Conservation (phyloP, 2,888 invertebrate genomes). For the Noctua janthina region DNA sequence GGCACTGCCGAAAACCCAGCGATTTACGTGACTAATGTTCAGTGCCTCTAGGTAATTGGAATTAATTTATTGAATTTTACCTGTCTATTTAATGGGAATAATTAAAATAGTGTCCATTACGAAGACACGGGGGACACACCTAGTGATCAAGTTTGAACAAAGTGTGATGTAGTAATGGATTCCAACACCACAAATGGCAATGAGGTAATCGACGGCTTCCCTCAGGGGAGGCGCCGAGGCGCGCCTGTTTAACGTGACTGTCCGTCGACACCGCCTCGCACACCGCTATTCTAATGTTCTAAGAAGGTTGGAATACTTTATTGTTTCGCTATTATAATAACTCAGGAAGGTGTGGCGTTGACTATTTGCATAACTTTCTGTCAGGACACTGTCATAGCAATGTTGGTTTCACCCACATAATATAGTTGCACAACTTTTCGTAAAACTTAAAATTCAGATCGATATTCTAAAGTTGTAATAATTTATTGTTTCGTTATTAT, state of each 20-base stretch:
- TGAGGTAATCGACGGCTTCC: constrained; percentile 84
- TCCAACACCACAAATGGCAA: constrained; percentile 76
- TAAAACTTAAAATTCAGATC: not conserved
- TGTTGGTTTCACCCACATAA: not conserved
- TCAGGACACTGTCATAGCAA: not conserved
- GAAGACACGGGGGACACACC: constrained; percentile 53
- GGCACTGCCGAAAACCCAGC: constrained; percentile 24
- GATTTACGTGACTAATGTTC: constrained; percentile 25
- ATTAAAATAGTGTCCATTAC: constrained; percentile 46
- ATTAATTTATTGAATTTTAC: constrained; percentile 8
- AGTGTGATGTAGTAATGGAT: constrained; percentile 66
- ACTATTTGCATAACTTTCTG: constrained; percentile 21
- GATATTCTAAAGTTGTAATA: not conserved
- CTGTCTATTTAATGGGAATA: constrained; percentile 12
- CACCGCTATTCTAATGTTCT: constrained; percentile 64
- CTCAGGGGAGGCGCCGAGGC: constrained; percentile 73
- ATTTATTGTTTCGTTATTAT: not conserved
- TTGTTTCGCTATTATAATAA: constrained; percentile 51
- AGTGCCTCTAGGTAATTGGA: not conserved
- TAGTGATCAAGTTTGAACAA: constrained; percentile 67
- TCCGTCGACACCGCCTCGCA: constrained; percentile 27
- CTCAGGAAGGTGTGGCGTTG: constrained; percentile 45
- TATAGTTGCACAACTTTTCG: not conserved
- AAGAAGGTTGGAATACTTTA: constrained; percentile 65
- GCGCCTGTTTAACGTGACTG: constrained; percentile 67